These are phyloP conservation scores for Cottus gobio DNA, from an alignment of 2,113 vertebrate species.

Conservation along the genomic window DNA sequence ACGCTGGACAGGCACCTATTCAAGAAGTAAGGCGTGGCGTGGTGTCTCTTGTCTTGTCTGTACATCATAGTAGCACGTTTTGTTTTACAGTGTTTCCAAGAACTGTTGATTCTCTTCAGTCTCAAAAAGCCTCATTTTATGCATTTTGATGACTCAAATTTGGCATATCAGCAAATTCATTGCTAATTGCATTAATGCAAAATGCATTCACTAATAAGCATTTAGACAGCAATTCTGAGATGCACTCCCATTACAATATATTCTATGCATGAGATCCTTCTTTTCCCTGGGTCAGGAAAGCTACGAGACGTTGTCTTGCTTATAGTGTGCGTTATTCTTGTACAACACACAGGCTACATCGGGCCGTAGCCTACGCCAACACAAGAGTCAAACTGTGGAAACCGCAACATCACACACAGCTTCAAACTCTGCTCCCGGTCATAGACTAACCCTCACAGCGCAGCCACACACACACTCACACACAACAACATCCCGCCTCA, in stretches of 20 bases:
- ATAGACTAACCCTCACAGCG: no score
- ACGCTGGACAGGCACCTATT: conserved; percentile 96
- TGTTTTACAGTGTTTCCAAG: background rate
- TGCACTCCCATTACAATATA: background rate
- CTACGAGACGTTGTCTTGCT: no score
- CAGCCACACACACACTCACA: no score
- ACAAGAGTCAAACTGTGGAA: no score
- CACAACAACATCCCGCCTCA: no score
- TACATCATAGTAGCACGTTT: background rate
- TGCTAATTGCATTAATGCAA: conserved; percentile 18
- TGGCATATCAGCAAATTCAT: conserved; percentile 22
- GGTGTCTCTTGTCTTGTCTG: background rate
- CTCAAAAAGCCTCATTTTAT: background rate
- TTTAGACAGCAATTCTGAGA: background rate
- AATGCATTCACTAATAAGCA: conserved; percentile 15
- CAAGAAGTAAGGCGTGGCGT: conserved; percentile 90
- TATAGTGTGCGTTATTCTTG: no score
- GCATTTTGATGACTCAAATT: conserved; percentile 9
- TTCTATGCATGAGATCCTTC: background rate
- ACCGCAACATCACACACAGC: no score
- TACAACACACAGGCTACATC: no score
- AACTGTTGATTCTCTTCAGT: background rate
- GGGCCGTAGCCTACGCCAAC: no score
- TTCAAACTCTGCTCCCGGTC: no score
- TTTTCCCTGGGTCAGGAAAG: no score